phyloP scores from a whole-genome alignment of 2,113 vertebrate genomes.

The Oxyura jamaicensis region DNA sequence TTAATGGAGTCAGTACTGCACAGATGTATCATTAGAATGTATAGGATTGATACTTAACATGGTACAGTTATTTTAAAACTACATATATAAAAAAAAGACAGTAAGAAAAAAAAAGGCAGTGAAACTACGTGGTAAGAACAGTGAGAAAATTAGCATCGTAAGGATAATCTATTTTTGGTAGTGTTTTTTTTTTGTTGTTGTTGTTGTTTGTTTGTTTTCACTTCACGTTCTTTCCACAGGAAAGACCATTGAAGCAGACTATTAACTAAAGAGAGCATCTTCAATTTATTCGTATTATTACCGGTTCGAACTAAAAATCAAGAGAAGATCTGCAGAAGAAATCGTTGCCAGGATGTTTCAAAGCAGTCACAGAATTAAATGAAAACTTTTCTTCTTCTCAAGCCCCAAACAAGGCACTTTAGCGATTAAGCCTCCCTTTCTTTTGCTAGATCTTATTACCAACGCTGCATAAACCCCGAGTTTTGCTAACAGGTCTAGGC shows the following conservation, averaged over 20 bases:
- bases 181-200: no score
- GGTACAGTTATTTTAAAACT: conserved; percentile 24
- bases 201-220: not conserved
- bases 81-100: not conserved
- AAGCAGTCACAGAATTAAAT: conserved; percentile 20
- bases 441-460: conserved; percentile 4
- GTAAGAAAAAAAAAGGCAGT: accelerated
- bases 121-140: not conserved
- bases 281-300: conserved; percentile 17
- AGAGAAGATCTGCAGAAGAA: conserved; percentile 38
- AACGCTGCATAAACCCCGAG: not conserved
- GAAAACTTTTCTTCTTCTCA: conserved; percentile 41
- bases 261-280: not conserved
- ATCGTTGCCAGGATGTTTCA: conserved; percentile 14
- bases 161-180: not conserved
- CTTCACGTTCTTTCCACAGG: not conserved
- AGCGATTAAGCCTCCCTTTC: not conserved
- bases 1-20: conserved; percentile 32
- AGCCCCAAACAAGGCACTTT: conserved; percentile 19
- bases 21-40: conserved; percentile 38
- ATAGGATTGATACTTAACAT: conserved; percentile 10
- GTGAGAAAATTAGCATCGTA: conserved; percentile 36
- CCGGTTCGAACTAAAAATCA: conserved; percentile 7
- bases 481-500: not conserved
- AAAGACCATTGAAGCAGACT: not conserved